Conservation (phyloP, 2,797 vertebrate genomes). For the Esox lucius region DNA sequence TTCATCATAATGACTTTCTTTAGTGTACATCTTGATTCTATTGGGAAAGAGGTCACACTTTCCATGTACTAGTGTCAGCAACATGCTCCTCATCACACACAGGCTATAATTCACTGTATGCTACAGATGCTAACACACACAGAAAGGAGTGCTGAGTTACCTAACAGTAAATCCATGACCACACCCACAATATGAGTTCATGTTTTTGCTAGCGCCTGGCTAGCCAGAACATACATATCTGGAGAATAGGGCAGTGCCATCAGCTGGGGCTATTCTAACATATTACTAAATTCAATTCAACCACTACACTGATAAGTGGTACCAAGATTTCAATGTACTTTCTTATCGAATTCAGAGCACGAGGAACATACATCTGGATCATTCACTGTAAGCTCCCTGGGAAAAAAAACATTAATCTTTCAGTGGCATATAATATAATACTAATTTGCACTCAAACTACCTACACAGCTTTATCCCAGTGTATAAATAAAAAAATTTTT, state of each 20-base stretch:
- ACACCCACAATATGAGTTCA: conserved; percentile 71
- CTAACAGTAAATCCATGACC: conserved; percentile 43
- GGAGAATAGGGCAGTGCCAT: conserved; percentile 36
- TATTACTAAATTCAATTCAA: conserved; percentile 60
- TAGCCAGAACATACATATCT: conserved; percentile 52
- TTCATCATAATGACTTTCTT: neutral
- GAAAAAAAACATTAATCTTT: conserved; percentile 56
- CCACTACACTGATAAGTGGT: conserved; percentile 11
- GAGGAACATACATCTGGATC: conserved; percentile 12
- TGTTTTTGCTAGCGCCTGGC: conserved; percentile 54
- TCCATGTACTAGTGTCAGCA: neutral
- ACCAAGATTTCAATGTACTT: neutral
- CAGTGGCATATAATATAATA: conserved; percentile 43
- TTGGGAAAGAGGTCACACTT: neutral
- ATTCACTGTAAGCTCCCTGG: conserved; percentile 23
- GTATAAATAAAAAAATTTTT: too few species aligned
- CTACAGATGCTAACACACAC: neutral
- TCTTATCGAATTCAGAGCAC: neutral
- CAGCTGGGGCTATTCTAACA: conserved; percentile 49
- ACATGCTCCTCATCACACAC: neutral
- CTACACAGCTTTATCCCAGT: neutral
- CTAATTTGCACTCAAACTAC: conserved; percentile 1
- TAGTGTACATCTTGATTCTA: neutral
- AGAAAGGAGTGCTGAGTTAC: neutral
- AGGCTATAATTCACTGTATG: conserved; percentile 16